These are phyloP conservation scores for Rhinolophus sinicus DNA, from an alignment of 2,113 vertebrate genomes.

Conservation along the genomic window DNA sequence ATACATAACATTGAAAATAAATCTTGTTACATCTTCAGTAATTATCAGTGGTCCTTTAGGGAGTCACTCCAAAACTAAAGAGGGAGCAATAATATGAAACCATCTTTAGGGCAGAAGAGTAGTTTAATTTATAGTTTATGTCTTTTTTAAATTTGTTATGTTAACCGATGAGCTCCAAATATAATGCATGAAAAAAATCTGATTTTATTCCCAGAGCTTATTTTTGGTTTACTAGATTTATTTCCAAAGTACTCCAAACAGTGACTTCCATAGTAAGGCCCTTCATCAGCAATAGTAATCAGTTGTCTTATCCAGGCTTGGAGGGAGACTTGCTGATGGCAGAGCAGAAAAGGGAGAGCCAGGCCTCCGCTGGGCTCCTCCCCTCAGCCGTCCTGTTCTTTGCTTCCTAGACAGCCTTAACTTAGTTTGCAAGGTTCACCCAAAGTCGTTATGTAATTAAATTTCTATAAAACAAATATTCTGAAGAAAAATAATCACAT, in stretches of 20 bases:
- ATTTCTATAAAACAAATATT: neutral
- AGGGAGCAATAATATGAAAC: slow-evolving; percentile 45
- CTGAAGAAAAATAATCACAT: neutral
- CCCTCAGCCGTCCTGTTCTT: accelerated
- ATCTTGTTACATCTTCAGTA: slow-evolving; percentile 59
- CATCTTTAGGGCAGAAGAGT: slow-evolving; percentile 4
- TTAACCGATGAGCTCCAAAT: neutral
- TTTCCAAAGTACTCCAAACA: neutral
- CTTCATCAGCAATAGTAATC: neutral
- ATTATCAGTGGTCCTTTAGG: slow-evolving; percentile 63
- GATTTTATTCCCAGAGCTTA: neutral
- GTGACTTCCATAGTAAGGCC: neutral
- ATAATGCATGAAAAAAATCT: too few species aligned
- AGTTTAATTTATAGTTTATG: neutral
- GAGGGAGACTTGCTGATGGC: neutral
- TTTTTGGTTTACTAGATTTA: slow-evolving; percentile 14
- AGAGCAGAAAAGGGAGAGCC: accelerated
- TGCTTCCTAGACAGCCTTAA: neutral
- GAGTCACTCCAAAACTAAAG: slow-evolving; percentile 46
- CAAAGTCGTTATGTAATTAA: neutral
- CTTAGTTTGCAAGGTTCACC: neutral
- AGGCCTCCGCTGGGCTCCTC: accelerated
- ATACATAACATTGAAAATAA: slow-evolving; percentile 59
- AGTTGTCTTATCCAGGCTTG: neutral
- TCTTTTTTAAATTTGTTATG: slow-evolving; percentile 14